These are phyloP conservation scores for Leptodactylus fuscus DNA, from an alignment of 2,113 vertebrate genomes.

Conservation along the genomic window DNA sequence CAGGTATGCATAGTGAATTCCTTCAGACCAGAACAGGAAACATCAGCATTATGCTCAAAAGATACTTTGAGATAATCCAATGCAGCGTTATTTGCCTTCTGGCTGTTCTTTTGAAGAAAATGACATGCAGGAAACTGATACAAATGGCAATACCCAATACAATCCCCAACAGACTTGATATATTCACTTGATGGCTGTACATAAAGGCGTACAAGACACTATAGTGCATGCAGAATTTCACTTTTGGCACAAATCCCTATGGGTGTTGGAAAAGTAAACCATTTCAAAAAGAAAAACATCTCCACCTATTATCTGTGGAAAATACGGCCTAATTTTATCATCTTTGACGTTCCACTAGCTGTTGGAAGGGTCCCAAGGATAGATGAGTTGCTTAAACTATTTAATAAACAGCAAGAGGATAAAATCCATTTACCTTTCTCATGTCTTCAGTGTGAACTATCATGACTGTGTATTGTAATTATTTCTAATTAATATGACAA, in stretches of 20 bases:
- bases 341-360: conserved; percentile 66
- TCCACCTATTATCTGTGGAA: conserved; percentile 48
- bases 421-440: conserved; percentile 62
- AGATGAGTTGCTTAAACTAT: conserved; percentile 54
- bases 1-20: conserved; percentile 50
- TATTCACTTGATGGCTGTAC: conserved; percentile 49
- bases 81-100: conserved; percentile 64
- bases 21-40: conserved; percentile 57
- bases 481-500: conserved; percentile 73
- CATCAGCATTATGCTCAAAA: conserved; percentile 44
- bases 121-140: conserved; percentile 65
- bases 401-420: conserved; percentile 58
- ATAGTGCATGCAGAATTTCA: conserved; percentile 49
- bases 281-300: conserved; percentile 49
- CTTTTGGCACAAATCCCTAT: conserved; percentile 50
- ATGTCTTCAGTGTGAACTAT: conserved; percentile 60
- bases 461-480: conserved; percentile 66
- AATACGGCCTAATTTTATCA: conserved; percentile 10
- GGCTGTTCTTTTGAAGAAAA: conserved; percentile 64
- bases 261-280: conserved; percentile 45
- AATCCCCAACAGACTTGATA: conserved; percentile 66
- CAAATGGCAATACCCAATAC: conserved; percentile 71
- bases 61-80: conserved; percentile 62
- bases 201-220: conserved; percentile 27
- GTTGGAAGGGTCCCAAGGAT: conserved; percentile 66